A percentile compares a stretch with the other conserved stretches of the same genome.
These are phyloP conservation scores for Rhadina sibilatrix DNA, from an alignment of 2,113 vertebrate genomes.

Conservation along the genomic window DNA sequence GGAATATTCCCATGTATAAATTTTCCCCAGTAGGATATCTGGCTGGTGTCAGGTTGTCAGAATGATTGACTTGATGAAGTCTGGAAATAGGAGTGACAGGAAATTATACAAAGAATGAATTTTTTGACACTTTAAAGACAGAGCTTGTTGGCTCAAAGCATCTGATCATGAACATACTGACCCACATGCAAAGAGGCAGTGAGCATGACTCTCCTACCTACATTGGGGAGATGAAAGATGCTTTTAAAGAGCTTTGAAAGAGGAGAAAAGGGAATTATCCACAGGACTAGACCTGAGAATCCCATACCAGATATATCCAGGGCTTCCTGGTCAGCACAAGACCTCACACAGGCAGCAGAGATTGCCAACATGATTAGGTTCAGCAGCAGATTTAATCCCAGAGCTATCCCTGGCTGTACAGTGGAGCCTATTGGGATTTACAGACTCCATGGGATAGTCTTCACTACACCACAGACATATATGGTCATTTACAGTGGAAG, in stretches of 20 bases:
- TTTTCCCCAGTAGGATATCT: neutral
- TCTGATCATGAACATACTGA: neutral
- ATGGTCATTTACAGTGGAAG: neutral
- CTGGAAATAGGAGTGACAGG: neutral
- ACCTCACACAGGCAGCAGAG: neutral
- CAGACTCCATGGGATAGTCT: neutral
- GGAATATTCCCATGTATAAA: neutral
- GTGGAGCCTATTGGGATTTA: neutral
- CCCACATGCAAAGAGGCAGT: neutral
- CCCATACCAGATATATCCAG: neutral
- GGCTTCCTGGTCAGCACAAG: neutral
- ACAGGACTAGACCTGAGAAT: neutral
- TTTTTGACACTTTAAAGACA: neutral
- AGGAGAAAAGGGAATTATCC: neutral
- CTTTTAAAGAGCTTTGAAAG: neutral
- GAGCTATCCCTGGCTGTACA: neutral
- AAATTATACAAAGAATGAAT: neutral
- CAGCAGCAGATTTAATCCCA: neutral
- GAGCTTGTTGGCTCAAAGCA: neutral
- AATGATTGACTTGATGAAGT: neutral
- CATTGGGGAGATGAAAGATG: neutral
- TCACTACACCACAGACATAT: neutral
- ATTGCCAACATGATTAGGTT: accelerated
- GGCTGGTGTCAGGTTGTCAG: neutral
- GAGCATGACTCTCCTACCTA: neutral